A percentile compares a stretch with the other conserved stretches of the same genome.
phyloP scores from a whole-genome alignment of 2,797 vertebrate genomes.

The Echiichthys vipera region DNA sequence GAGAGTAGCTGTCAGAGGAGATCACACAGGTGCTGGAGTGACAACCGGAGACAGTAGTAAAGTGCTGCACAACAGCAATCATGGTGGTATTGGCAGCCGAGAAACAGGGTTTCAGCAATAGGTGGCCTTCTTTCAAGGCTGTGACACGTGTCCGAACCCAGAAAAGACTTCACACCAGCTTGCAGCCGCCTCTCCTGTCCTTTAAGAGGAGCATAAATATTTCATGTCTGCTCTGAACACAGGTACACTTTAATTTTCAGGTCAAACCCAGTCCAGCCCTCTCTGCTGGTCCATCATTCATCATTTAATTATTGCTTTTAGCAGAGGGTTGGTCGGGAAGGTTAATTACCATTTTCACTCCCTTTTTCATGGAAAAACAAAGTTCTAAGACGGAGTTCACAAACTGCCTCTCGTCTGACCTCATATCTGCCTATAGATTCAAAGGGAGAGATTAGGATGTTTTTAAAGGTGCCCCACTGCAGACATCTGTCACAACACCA shows the following conservation, averaged over 20 bases:
- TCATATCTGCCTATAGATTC: constrained; percentile 2
- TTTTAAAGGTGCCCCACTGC: constrained; percentile 6
- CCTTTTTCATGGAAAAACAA: constrained; percentile 1
- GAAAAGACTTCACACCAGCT: constrained; percentile 70
- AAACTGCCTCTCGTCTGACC: neutral
- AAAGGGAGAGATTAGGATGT: constrained; percentile 31
- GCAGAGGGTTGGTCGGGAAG: neutral
- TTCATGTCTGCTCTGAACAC: constrained; percentile 73
- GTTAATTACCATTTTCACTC: neutral
- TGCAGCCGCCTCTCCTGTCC: constrained; percentile 50
- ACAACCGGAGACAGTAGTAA: constrained; percentile 21
- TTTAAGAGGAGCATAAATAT: constrained; percentile 74
- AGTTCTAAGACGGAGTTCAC: neutral
- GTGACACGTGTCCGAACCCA: constrained; percentile 28
- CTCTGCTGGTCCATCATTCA: constrained; percentile 37
- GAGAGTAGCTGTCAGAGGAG: constrained; percentile 28
- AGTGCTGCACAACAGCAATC: constrained; percentile 30
- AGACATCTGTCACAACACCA: constrained; percentile 52
- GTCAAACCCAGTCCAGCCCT: constrained; percentile 25
- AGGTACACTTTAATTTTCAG: constrained; percentile 52
- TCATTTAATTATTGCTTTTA: constrained; percentile 39
- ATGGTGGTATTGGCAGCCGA: constrained; percentile 10
- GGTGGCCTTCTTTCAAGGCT: constrained; percentile 27
- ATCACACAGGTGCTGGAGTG: constrained; percentile 30
- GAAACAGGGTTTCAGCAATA: constrained; percentile 5